These are phyloP conservation scores for Pachycephus smyrnensis DNA, from an alignment of 2,888 invertebrate genomes.

Conservation along the genomic window DNA sequence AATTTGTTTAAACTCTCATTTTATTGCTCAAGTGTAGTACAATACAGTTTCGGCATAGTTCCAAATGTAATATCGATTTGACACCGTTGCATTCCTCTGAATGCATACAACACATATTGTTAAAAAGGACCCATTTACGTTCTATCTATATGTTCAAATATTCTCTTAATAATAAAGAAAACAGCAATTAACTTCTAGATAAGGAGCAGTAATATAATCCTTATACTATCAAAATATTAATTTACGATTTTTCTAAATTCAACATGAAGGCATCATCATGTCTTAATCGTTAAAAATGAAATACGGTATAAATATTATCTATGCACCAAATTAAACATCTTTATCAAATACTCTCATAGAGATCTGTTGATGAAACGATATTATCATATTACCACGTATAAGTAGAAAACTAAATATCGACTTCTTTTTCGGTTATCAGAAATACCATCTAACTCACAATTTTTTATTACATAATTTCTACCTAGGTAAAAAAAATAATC, in stretches of 20 bases:
- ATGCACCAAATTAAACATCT: neutral
- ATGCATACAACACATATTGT: neutral
- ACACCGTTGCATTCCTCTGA: neutral
- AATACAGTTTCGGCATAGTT: neutral
- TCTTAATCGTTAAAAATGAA: neutral
- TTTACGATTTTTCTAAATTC: neutral
- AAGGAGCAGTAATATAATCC: neutral
- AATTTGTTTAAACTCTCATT: neutral
- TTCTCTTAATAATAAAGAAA: neutral
- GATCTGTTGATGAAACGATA: neutral
- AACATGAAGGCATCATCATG: neutral
- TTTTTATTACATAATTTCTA: neutral
- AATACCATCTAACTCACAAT: neutral
- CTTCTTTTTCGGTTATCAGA: neutral
- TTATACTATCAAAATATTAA: neutral
- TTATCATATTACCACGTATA: neutral
- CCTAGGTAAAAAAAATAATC: neutral
- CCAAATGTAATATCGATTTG: neutral
- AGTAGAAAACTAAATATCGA: neutral
- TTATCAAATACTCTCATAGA: neutral
- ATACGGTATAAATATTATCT: neutral
- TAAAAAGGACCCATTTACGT: neutral
- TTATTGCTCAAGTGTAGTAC: neutral
- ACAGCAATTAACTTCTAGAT: neutral
- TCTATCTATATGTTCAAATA: neutral